Evolutionary conservation across 2,888 invertebrate species (phyloP).

Genomic region (Parasteatoda lunata): DNA sequence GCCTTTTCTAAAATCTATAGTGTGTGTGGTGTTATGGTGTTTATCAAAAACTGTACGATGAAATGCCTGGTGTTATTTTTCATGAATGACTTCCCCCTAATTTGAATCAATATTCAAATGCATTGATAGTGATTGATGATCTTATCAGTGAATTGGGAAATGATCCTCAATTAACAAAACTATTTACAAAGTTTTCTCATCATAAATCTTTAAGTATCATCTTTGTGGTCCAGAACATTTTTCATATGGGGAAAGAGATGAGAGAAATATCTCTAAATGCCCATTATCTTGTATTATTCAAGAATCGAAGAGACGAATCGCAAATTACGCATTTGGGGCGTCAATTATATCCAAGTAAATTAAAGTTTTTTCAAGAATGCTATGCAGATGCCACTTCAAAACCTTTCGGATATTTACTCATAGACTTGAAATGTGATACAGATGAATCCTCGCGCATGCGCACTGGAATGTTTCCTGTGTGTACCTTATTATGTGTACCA

Average conservation of each 20-base stretch:
- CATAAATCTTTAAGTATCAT: constrained; percentile 30
- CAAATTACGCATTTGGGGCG: constrained; percentile 22
- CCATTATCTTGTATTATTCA: constrained; percentile 42
- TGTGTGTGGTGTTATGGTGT: constrained; percentile 42
- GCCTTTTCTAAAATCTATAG: background rate
- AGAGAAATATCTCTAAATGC: constrained; percentile 42
- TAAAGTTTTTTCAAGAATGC: constrained; percentile 15
- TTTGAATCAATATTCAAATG: constrained; percentile 4
- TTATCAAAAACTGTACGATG: constrained; percentile 19
- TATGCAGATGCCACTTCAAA: constrained; percentile 29
- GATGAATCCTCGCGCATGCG: background rate
- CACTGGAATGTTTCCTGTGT: background rate
- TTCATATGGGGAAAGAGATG: constrained; percentile 21
- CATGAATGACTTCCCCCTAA: background rate
- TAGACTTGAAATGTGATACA: background rate
- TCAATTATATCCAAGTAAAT: constrained; percentile 15
- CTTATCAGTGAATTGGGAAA: constrained; percentile 27
- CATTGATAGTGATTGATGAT: constrained; percentile 38
- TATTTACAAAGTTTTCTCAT: constrained; percentile 47
- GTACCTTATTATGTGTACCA: background rate
- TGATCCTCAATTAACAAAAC: constrained; percentile 18
- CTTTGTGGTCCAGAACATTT: constrained; percentile 34
- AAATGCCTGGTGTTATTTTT: background rate
- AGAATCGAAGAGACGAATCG: constrained; percentile 31
- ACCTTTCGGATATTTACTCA: background rate